Base-by-base conservation (phyloP, 2,797 vertebrate species). In the Acrossocheilus fasciatus region DNA sequence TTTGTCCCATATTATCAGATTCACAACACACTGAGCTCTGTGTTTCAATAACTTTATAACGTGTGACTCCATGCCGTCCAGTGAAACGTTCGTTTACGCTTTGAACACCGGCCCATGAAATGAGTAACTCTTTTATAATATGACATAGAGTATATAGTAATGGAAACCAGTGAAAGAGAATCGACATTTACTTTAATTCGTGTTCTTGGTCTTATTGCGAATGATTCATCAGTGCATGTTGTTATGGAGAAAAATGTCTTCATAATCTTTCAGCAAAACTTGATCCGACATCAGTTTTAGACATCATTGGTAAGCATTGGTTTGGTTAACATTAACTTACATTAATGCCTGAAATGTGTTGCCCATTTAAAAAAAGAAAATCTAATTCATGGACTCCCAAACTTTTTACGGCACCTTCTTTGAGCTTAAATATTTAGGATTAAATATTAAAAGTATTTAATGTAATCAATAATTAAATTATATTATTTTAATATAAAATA, bases 11-110 rank as follows among this genome's bases (percentile, higher is more conserved):
- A 89, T 90, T 90, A 89, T 91, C 90, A 45, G 89, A 90, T 90
- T 91, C 91, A 89, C 87, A 89, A 87, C 93, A 91, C 91, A 90
- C 90, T 90, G 90, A 34, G 62, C 80, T 89, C 90, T 87, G 88
- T 88, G 86, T 91, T 95, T 95, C 93, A 94, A 93, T 94, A 93
- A 92, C 91, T 92, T 92, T 93, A 95, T 94, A 95, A 93, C 83
- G 89, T 90, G 90, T 92, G 92, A 93, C 87, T 89, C 92, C 93
- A 92, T 86, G 75, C 90, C 89, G 90, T 91, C 91, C 87, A 92
- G 93, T 94, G 95, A 95, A 94, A 92, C 77, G 78, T 86, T 91
- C 26, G 15, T 34, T 75, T 89, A 93, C 91, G 92, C 93, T 94
- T 94, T 95, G 91, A 95, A 95, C 92, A 88, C 77, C 47, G 77